Percentiles rank a stretch among this genome's conserved stretches.
Conservation (phyloP, 2,797 vertebrate species). For the Orientallactaga sibirica region DNA sequence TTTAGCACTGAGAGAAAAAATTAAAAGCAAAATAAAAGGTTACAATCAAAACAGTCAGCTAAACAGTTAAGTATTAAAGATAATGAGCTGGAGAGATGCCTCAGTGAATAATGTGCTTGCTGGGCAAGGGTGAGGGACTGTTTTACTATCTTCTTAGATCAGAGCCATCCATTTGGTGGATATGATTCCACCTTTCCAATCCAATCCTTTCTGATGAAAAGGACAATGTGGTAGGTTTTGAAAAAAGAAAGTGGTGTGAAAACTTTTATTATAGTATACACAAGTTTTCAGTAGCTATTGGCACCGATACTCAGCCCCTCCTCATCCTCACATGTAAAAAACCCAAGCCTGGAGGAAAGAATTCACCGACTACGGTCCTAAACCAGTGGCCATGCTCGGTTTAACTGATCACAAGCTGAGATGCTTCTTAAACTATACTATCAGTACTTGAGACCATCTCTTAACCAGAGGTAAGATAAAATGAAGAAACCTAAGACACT, state of each 20-base stretch:
- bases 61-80: neutral
- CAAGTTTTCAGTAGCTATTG: neutral
- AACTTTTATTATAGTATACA: neutral
- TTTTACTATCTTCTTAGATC: neutral
- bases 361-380: conserved; percentile 8
- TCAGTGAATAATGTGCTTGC: too few relatives aligned
- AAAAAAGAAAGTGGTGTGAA: neutral
- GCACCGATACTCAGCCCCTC: neutral
- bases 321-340: neutral
- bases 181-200: neutral
- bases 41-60: neutral
- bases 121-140: too few relatives aligned
- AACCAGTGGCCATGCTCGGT: neutral
- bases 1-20: neutral
- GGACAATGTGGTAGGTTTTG: neutral
- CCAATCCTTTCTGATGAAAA: conserved; percentile 17
- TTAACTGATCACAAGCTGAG: neutral
- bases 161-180: neutral
- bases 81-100: too few relatives aligned
- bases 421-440: neutral
- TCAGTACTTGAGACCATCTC: conserved; percentile 32
- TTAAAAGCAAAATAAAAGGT: neutral
- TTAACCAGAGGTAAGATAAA: conserved; percentile 27
- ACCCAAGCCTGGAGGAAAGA: neutral
- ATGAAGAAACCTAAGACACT: neutral